A percentile compares a stretch with the other conserved stretches of the same genome.
Evolutionary conservation across 2,888 invertebrate species (phyloP).

Genomic region (Galerucella nymphaeae): DNA sequence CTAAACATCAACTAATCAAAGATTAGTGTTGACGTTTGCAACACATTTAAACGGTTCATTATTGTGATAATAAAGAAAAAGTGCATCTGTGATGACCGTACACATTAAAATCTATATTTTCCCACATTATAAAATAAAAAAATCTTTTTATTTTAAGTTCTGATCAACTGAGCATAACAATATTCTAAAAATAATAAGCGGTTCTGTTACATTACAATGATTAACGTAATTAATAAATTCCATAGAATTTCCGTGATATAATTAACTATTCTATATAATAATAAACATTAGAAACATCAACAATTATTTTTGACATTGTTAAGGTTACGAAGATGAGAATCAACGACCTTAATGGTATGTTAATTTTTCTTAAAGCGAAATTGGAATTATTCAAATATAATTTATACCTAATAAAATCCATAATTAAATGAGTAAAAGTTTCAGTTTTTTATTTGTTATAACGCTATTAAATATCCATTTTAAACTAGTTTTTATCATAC

Average conservation of each 20-base stretch:
- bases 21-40: too few species aligned
- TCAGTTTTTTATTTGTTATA: too few species aligned
- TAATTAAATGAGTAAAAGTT: too few species aligned
- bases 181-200: conserved; percentile 5
- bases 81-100: background rate
- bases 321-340: conserved; percentile 2
- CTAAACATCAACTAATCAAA: too few species aligned
- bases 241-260: conserved; percentile 2
- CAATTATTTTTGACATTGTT: conserved; percentile 6
- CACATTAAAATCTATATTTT: background rate
- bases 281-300: background rate
- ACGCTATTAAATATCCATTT: too few species aligned
- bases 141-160: conserved; percentile 4
- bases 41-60: too few species aligned
- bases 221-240: conserved; percentile 6
- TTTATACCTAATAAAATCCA: background rate
- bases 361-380: background rate
- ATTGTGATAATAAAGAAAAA: conserved; percentile 2
- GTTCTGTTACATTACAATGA: background rate
- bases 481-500: too few species aligned
- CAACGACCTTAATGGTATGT: conserved; percentile 6
- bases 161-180: conserved; percentile 8
- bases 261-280: conserved; percentile 5
- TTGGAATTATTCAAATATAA: background rate
- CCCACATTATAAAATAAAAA: background rate